phyloP scores from a whole-genome alignment of 2,888 invertebrate species.

The Bembecia ichneumoniformis region DNA sequence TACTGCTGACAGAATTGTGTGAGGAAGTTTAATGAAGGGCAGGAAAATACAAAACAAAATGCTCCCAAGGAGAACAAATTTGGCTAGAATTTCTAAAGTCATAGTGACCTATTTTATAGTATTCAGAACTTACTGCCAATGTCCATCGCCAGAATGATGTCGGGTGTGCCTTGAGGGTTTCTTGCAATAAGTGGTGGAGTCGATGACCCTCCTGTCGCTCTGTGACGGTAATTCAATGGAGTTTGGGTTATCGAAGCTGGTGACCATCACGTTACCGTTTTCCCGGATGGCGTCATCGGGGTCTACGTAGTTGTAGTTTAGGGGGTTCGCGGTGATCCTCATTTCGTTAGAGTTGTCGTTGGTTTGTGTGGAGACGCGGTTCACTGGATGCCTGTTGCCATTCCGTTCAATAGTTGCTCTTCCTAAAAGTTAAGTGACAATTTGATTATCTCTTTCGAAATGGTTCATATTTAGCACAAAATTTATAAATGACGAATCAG shows the following conservation, averaged over 20 bases:
- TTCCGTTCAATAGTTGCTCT: slow-evolving; percentile 75
- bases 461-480: no score
- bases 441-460: slow-evolving; percentile 1
- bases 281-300: slow-evolving; percentile 74
- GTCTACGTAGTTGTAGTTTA: slow-evolving; percentile 78
- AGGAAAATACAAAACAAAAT: no score
- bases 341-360: slow-evolving; percentile 69
- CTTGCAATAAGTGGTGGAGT: slow-evolving; percentile 82
- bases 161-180: slow-evolving; percentile 56
- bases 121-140: slow-evolving; percentile 62
- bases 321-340: slow-evolving; percentile 84
- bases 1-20: no score
- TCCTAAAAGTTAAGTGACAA: slow-evolving; percentile 35
- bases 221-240: slow-evolving; percentile 78
- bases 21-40: no score
- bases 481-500: no score
- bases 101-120: neutral
- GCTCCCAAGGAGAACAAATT: no score
- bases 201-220: slow-evolving; percentile 60
- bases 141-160: slow-evolving; percentile 52
- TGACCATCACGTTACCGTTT: slow-evolving; percentile 69
- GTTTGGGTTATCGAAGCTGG: slow-evolving; percentile 82
- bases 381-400: slow-evolving; percentile 55
- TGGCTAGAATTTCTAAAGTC: no score
- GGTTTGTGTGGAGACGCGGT: slow-evolving; percentile 47